Evolutionary conservation across 2,797 vertebrate species (phyloP).

Genomic region (Pangasius mekongensis): DNA sequence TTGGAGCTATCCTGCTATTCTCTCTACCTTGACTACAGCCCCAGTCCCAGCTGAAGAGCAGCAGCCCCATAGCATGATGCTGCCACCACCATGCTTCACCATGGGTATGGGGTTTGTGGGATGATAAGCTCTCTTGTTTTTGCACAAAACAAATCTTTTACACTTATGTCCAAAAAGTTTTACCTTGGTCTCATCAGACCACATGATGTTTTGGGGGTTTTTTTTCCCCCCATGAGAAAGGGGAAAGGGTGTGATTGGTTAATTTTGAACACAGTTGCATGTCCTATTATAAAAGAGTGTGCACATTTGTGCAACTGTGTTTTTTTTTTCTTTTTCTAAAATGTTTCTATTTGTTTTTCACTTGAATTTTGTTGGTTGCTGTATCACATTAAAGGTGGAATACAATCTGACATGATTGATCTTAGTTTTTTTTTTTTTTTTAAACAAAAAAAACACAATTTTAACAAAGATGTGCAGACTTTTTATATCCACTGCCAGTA

Average conservation of each 20-base stretch:
- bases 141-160: no score
- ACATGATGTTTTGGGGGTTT: no score
- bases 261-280: background rate
- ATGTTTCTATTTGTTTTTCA: background rate
- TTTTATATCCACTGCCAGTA: background rate
- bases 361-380: background rate
- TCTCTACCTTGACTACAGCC: no score
- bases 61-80: background rate
- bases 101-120: no score
- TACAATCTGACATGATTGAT: background rate
- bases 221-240: no score
- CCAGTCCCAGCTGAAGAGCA: background rate
- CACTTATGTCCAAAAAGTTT: no score
- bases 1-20: background rate
- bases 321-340: background rate
- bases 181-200: no score
- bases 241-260: background rate
- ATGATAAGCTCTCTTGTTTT: no score
- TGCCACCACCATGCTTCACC: no score
- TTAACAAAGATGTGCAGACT: background rate
- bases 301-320: background rate
- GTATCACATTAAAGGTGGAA: background rate
- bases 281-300: background rate
- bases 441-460: no score
- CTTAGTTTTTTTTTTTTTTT: no score